Evolutionary conservation across 2,113 vertebrate genomes (phyloP), one percentile per base, ranked within the genome.

Genomic region (Actenoides hombroni): DNA sequence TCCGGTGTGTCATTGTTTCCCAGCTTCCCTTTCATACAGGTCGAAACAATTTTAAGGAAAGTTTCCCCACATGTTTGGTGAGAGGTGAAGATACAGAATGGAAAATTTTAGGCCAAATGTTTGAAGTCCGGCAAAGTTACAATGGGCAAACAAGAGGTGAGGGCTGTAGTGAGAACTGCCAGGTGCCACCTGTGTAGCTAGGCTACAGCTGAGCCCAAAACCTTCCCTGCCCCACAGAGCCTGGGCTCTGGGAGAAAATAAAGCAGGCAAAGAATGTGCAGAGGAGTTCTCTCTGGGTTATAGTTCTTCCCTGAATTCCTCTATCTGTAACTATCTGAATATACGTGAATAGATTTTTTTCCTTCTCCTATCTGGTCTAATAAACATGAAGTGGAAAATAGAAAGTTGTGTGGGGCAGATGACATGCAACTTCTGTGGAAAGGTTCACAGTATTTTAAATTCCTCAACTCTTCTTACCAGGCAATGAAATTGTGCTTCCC

Each of bases 61-160:
- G 6, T 80, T 92, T 88, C 17, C 29, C 12, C 4, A 15, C 5
- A 0, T 8, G n/a, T 73, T 65, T 65, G 11, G 16, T 63, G 42
- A 46, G 78, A 86, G 42, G 26, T 3, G 3, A 61, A 94, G 80
- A 81, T 81, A 83, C 10, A 68, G 73, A 91, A 85, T 67, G 95
- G 94, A 97, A 95, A 96, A 87, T 91, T 96, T 92, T 91, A 74
- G 16, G 42, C 39, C 60, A 71, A 94, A 53, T 40, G 10, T 39
- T 51, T 86, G 37, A 81, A 93, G 56, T 78, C 31, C 35, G 0
- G 40, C 59, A 70, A 80, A 95, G 67, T 54, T 63, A 19, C 44
- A 69, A 49, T 11, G 20, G 49, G 70, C 74, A 96, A 94, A 96
- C 81, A 94, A 65, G 61, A 94, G 9, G 23, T 23, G 89, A 94